These are phyloP conservation scores for Drepana falcataria DNA, from an alignment of 2,888 invertebrate genomes.

Conservation along the genomic window DNA sequence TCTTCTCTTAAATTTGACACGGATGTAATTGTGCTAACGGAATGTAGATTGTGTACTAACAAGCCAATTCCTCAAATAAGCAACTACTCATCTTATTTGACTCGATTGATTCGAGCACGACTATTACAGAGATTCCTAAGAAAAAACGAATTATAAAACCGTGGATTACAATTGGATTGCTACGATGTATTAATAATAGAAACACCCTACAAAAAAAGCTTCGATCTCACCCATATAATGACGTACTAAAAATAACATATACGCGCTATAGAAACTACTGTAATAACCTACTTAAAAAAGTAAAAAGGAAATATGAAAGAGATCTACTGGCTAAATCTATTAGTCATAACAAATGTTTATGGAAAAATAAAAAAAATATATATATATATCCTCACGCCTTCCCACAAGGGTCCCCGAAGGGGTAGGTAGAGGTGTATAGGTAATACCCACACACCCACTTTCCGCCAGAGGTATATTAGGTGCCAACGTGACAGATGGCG, in stretches of 20 bases:
- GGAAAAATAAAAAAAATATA: constrained; percentile 1
- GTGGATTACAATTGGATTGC: not conserved
- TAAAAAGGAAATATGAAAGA: constrained; percentile 2
- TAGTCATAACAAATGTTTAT: not conserved
- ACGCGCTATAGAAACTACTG: not conserved
- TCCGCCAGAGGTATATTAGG: too few species aligned
- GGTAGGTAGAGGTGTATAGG: too few species aligned
- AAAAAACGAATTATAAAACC: constrained; percentile 2
- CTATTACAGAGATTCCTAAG: constrained; percentile 1
- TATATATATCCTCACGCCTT: too few species aligned
- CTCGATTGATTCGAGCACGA: not conserved
- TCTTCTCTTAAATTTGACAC: constrained; percentile 7
- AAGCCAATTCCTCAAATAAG: constrained; percentile 7
- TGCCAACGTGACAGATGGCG: too few species aligned
- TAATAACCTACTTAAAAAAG: not conserved
- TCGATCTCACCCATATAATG: not conserved
- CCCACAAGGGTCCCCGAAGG: too few species aligned
- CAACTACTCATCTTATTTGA: constrained; percentile 5
- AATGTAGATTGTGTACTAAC: constrained; percentile 10
- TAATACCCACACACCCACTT: too few species aligned
- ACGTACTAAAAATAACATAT: constrained; percentile 1
- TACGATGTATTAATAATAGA: constrained; percentile 4
- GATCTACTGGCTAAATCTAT: not conserved
- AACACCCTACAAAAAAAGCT: constrained; percentile 4
- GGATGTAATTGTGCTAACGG: constrained; percentile 15